These are phyloP conservation scores for Chloropsis hardwickii DNA, from an alignment of 2,113 vertebrate genomes.

Conservation along the genomic window DNA sequence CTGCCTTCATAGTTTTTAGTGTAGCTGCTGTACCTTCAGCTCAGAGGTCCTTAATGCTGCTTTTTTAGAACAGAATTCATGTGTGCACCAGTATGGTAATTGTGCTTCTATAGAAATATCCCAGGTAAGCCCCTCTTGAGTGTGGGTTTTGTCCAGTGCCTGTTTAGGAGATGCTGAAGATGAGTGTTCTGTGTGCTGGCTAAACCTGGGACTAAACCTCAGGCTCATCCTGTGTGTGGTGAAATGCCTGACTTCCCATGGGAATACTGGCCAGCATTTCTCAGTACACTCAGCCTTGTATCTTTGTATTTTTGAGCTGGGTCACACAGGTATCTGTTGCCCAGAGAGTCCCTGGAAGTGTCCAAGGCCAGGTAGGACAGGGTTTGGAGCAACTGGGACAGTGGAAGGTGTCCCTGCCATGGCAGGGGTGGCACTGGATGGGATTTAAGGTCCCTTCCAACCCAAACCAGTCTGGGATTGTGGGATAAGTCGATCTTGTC, in stretches of 20 bases:
- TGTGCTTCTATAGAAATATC: neutral
- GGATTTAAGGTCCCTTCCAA: neutral
- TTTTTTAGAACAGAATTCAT: neutral
- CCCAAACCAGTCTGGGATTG: neutral
- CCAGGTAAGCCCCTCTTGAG: neutral
- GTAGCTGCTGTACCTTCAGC: neutral
- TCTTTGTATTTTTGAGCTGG: neutral
- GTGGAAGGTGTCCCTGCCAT: neutral
- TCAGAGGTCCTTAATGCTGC: neutral
- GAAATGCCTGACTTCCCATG: neutral
- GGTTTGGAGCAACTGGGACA: neutral
- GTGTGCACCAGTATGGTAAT: neutral
- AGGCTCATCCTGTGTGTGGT: neutral
- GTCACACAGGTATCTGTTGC: accelerated
- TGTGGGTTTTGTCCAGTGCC: neutral
- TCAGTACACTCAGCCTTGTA: no score
- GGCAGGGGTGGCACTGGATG: neutral
- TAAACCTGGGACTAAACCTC: neutral
- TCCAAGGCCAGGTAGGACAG: accelerated
- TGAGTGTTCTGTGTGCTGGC: neutral
- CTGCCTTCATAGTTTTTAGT: neutral
- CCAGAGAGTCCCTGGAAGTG: neutral
- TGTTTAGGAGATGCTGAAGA: neutral
- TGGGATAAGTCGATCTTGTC: neutral
- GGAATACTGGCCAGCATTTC: neutral